A percentile compares a stretch with the other conserved stretches of the same genome.
These are phyloP conservation scores for Ectropis grisescens DNA, from an alignment of 1,140 invertebrate genomes.

Conservation along the genomic window DNA sequence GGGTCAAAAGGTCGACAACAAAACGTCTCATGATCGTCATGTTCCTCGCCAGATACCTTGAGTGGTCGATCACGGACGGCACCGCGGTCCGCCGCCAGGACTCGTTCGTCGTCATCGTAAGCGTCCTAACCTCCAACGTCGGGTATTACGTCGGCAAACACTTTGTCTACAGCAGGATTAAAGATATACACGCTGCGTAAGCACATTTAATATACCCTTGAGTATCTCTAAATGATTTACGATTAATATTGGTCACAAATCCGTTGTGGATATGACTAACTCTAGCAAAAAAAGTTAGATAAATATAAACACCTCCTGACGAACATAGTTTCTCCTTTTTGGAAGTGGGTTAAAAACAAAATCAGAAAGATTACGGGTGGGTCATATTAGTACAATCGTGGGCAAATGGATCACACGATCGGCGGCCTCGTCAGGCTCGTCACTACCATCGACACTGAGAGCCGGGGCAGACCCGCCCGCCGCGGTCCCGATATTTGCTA, in stretches of 20 bases:
- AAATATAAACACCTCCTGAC: background rate
- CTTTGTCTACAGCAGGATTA: conserved; percentile 74
- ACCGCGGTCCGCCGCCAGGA: conserved; percentile 80
- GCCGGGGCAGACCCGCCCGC: too few relatives aligned
- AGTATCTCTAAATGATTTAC: conserved; percentile 3
- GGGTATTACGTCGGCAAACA: conserved; percentile 76
- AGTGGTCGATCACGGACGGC: conserved; percentile 71
- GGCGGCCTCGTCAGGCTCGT: too few relatives aligned
- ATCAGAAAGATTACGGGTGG: background rate
- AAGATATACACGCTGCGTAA: conserved; percentile 66
- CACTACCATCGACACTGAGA: too few relatives aligned
- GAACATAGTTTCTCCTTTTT: background rate
- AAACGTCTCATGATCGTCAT: too few relatives aligned
- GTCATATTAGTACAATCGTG: too few relatives aligned
- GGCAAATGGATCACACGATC: too few relatives aligned
- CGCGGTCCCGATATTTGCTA: too few relatives aligned
- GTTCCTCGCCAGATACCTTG: conserved; percentile 67
- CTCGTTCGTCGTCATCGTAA: conserved; percentile 71
- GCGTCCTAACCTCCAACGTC: conserved; percentile 68
- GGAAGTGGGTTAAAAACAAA: background rate
- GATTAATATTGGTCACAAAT: conserved; percentile 1
- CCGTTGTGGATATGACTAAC: too few relatives aligned
- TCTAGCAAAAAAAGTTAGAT: background rate
- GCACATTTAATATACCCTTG: conserved; percentile 9
- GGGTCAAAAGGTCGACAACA: too few relatives aligned